Evolutionary conservation across 2,113 vertebrate species (phyloP).

Genomic region (Electrona antarctica): DNA sequence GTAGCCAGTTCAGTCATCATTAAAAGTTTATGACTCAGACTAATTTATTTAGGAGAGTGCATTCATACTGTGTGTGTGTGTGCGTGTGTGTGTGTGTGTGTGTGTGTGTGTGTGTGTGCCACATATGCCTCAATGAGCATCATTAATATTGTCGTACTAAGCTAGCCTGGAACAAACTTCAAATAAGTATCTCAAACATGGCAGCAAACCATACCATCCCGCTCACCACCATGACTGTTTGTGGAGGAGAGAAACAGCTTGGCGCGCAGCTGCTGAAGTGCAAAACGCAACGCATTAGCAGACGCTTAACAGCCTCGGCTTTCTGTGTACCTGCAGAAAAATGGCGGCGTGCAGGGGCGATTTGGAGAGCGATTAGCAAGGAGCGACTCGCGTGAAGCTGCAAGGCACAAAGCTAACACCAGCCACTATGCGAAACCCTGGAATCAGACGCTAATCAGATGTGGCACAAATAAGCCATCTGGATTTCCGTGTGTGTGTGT

Average conservation of each 20-base stretch:
- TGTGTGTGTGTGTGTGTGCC: background rate
- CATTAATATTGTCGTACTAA: background rate
- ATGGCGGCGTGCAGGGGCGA: conserved; percentile 44
- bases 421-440: conserved; percentile 41
- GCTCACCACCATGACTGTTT: background rate
- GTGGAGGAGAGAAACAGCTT: background rate
- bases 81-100: no score
- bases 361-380: conserved; percentile 58
- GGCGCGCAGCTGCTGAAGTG: conserved; percentile 46
- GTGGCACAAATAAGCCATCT: conserved; percentile 68
- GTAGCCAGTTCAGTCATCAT: no score
- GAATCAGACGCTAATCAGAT: conserved; percentile 64
- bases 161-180: background rate
- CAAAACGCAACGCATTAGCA: conserved; percentile 32
- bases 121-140: background rate
- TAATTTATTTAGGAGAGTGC: no score
- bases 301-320: conserved; percentile 29
- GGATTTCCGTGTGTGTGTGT: conserved; percentile 40
- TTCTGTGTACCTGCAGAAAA: conserved; percentile 49
- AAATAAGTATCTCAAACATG: background rate
- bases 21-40: no score
- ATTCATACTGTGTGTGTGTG: no score
- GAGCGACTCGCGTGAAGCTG: conserved; percentile 43
- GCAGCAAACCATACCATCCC: background rate
- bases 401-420: conserved; percentile 51